These are phyloP conservation scores for Todus mexicanus DNA, from an alignment of 2,797 vertebrate species.

Conservation along the genomic window DNA sequence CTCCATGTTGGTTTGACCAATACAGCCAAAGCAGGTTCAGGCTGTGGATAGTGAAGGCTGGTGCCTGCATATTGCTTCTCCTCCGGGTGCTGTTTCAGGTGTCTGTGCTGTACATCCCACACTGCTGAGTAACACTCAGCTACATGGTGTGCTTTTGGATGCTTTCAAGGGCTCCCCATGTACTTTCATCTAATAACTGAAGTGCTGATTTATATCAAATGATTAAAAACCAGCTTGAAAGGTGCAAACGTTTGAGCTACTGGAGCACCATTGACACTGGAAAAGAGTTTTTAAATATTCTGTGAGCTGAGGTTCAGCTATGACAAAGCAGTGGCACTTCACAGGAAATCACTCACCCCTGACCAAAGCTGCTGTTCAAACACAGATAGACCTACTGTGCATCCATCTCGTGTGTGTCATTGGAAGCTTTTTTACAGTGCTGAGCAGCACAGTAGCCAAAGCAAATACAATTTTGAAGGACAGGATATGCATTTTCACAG, in stretches of 20 bases:
- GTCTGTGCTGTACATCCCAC: not conserved
- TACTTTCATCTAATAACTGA: not conserved
- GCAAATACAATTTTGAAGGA: not conserved
- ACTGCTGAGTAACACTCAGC: not conserved
- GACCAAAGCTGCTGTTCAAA: not conserved
- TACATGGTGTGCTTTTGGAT: not conserved
- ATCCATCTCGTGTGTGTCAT: fast-evolving
- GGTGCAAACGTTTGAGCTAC: not conserved
- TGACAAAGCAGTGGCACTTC: not conserved
- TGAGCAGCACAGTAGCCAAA: not conserved
- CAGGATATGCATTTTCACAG: not conserved
- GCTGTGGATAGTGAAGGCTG: not conserved
- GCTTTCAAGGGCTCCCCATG: not conserved
- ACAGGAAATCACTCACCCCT: not conserved
- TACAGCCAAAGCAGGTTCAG: not conserved
- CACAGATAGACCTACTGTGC: not conserved
- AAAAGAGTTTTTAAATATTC: not conserved
- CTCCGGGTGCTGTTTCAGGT: not conserved
- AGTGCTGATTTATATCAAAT: not conserved
- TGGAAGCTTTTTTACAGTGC: not conserved
- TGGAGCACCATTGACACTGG: not conserved
- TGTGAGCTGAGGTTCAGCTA: not conserved
- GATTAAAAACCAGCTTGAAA: not conserved
- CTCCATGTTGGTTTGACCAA: fast-evolving
- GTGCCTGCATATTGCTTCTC: not conserved